Evolutionary conservation across 92 coral and sea anemone genomes (phyloP).

Genomic region (Phenganax subtilis): DNA sequence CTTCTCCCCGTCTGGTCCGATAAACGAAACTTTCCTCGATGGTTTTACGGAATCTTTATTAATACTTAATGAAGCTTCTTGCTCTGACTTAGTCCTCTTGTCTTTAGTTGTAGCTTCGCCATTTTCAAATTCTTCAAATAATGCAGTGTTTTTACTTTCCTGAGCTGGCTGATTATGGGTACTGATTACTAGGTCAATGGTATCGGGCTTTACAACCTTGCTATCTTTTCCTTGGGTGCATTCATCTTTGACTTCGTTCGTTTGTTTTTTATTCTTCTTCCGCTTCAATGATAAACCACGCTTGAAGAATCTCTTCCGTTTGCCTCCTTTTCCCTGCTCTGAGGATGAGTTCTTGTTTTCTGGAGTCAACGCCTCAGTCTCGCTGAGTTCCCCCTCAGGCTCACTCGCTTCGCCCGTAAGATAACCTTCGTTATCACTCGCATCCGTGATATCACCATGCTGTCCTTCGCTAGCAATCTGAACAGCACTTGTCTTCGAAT

Average conservation of each 20-base stretch:
- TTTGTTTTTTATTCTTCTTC: slow-evolving; percentile 29
- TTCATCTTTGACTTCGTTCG: neutral
- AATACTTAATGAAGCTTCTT: neutral
- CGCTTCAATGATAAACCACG: slow-evolving; percentile 39
- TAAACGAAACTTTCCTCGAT: slow-evolving; percentile 27
- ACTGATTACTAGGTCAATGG: too few species aligned
- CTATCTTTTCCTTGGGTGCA: neutral
- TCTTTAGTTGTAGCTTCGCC: neutral
- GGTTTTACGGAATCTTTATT: slow-evolving; percentile 13
- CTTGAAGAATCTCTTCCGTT: slow-evolving; percentile 29
- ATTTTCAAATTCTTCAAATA: neutral
- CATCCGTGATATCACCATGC: slow-evolving; percentile 9
- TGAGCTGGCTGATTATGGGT: too few species aligned
- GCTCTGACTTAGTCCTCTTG: neutral
- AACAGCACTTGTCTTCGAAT: neutral
- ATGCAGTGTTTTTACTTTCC: too few species aligned
- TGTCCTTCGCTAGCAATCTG: slow-evolving; percentile 28
- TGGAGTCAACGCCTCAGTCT: slow-evolving; percentile 8
- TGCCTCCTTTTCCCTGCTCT: neutral
- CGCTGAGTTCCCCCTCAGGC: slow-evolving; percentile 1
- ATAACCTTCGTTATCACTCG: slow-evolving; percentile 7
- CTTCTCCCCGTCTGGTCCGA: slow-evolving; percentile 5
- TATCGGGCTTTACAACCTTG: neutral
- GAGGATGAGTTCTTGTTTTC: neutral
- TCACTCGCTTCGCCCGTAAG: neutral